Percentiles rank a stretch among this genome's conserved stretches.
phyloP scores from a whole-genome alignment of 2,113 vertebrate species.

The Ptilonorhynchus violaceus region DNA sequence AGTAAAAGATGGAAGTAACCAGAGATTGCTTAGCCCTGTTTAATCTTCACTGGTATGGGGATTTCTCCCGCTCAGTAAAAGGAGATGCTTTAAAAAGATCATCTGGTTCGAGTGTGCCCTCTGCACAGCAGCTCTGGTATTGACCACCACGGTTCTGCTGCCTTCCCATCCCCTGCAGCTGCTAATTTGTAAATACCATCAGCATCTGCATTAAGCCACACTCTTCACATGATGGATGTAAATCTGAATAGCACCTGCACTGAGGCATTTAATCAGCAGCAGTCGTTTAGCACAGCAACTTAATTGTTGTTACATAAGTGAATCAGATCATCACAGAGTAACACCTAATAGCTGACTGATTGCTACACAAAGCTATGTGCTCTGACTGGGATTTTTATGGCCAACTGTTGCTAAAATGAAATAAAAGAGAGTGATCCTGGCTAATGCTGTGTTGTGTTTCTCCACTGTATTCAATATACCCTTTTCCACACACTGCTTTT shows the following conservation, averaged over 20 bases:
- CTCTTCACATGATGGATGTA: conserved; percentile 19
- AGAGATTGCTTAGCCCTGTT: not conserved
- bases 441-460: not conserved
- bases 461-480: not conserved
- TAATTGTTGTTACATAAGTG: conserved; percentile 32
- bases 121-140: not conserved
- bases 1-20: not conserved
- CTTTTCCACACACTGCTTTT: not conserved
- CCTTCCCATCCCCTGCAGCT: not conserved
- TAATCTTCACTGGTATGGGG: not conserved
- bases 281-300: conserved; percentile 23
- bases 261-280: conserved; percentile 52
- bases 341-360: not conserved
- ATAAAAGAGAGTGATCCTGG: not conserved
- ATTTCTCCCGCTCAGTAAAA: not conserved
- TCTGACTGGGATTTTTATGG: not conserved
- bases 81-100: not conserved
- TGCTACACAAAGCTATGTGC: not conserved
- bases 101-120: not conserved
- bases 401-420: not conserved
- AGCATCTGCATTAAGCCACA: not conserved
- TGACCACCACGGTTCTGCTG: not conserved
- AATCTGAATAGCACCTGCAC: conserved; percentile 53
- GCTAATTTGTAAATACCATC: not conserved
- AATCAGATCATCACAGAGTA: conserved; percentile 19